phyloP scores from a whole-genome alignment of 2,888 invertebrate genomes.

The Linyphia triangularis region DNA sequence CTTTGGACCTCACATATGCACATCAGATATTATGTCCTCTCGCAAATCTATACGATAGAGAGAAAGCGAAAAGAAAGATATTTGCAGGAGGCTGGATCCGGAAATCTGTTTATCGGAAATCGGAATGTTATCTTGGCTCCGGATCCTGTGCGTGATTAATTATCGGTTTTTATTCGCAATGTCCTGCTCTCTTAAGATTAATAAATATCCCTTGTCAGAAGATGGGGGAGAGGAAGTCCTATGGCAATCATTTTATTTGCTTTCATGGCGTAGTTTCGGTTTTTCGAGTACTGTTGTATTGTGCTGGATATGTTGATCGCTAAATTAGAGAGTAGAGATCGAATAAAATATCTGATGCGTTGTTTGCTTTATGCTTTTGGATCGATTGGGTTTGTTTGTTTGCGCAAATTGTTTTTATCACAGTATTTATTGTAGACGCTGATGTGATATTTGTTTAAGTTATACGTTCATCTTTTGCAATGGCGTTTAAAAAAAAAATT shows the following conservation, averaged over 20 bases:
- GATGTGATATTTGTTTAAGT: no score
- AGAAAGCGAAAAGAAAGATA: neutral
- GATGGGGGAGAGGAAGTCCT: neutral
- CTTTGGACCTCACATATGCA: neutral
- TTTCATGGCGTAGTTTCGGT: neutral
- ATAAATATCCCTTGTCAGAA: conserved; percentile 41
- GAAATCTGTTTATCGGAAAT: conserved; percentile 68
- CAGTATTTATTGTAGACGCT: no score
- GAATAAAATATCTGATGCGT: no score
- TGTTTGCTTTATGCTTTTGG: no score
- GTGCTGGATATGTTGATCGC: neutral
- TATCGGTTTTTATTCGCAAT: conserved; percentile 59
- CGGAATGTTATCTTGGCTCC: conserved; percentile 49
- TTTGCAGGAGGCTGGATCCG: conserved; percentile 19
- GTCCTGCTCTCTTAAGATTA: conserved; percentile 45
- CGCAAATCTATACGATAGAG: conserved; percentile 17
- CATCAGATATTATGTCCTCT: conserved; percentile 2
- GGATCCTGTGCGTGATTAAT: conserved; percentile 62
- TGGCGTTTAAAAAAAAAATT: no score
- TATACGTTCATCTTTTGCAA: no score
- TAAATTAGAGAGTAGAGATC: neutral
- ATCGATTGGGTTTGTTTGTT: no score
- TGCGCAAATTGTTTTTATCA: no score
- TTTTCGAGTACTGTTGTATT: neutral
- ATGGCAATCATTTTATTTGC: conserved; percentile 29